Percentiles rank a stretch among this genome's conserved stretches.
Conservation (phyloP, 1,140 invertebrate genomes). For the Penaeus japonicus region DNA sequence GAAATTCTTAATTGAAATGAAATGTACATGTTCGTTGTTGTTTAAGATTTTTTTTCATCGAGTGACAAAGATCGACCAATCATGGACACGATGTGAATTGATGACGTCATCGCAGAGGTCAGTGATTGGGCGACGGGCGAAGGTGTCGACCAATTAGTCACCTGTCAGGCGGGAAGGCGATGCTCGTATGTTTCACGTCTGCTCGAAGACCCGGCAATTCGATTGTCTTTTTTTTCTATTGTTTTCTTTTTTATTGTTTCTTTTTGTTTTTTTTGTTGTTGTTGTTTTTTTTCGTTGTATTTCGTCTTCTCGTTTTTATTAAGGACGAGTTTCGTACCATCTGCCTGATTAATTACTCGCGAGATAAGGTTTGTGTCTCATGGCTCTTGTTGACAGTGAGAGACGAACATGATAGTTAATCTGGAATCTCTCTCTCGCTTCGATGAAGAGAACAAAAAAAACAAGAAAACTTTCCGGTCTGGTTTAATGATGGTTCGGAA, state of each 20-base stretch:
- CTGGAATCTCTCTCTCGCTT: neutral
- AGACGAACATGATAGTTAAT: neutral
- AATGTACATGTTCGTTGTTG: no score
- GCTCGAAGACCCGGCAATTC: neutral
- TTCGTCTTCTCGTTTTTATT: no score
- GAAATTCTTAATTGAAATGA: no score
- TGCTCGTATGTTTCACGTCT: conserved; percentile 9
- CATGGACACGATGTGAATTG: neutral
- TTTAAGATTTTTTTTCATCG: no score
- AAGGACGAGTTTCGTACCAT: neutral
- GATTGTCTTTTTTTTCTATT: neutral
- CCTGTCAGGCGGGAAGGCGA: conserved; percentile 21
- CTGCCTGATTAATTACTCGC: conserved; percentile 32
- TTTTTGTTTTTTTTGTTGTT: neutral
- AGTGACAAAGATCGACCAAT: conserved; percentile 18
- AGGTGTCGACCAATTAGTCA: conserved; percentile 48
- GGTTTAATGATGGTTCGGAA: no score
- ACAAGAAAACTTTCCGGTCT: no score
- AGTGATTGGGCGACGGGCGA: conserved; percentile 22
- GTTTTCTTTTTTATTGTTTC: neutral
- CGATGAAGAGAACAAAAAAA: no score
- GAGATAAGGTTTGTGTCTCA: conserved; percentile 6
- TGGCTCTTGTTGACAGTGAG: neutral
- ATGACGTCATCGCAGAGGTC: conserved; percentile 26
- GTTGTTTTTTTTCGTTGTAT: no score